Base-by-base conservation (phyloP, 2,797 vertebrate genomes). In the Pelobates cultripes region DNA sequence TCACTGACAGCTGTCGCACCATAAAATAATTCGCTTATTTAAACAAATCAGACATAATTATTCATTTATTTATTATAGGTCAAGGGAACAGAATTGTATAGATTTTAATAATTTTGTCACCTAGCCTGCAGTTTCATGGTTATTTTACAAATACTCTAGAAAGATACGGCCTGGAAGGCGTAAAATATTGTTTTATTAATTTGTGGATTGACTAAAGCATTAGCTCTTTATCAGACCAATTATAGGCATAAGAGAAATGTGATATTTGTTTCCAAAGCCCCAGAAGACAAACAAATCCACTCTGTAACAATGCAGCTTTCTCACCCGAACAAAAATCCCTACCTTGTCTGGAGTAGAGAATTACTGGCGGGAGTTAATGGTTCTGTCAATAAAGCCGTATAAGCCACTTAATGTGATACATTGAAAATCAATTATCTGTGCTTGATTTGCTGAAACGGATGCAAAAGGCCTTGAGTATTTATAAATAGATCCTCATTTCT, bases 371-470 rank as follows among this genome's bases (percentile, higher is more conserved):
- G 28, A 64, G 10, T 64, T 64, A 64, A 64, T 64, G 61, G n/a
- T 40, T 64, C 14, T 40, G 51, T 64, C 73, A 64, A 64, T 63
- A 75, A 44, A 61, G n/a, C 57, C 7, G 40, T 60, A 28, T 28
- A 74, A 74, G 60, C 14, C 73, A 75, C 60, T 75, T 75, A 45
- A 75, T 47, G 73, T 63, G 47, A 71, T 71, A 71, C 70, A 51
- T 51, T 71, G 70, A 51, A 71, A 71, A 71, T 71, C 70, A 71
- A 71, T 71, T 71, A 71, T 71, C 15, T 71, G 70, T 28, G 43
- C 15, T 70, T 45, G 43, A 44, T 45, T 45, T 70, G 42, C 68
- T 45, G 68, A 45, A 3, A 45, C 43, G 43, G 43, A 14, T 2
- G 42, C 45, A 7, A 28, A 53, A 40, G 45, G 4, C 45, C 17